Conservation (phyloP, 2,888 invertebrate genomes). For the Hirtodrosophila duncani region DNA sequence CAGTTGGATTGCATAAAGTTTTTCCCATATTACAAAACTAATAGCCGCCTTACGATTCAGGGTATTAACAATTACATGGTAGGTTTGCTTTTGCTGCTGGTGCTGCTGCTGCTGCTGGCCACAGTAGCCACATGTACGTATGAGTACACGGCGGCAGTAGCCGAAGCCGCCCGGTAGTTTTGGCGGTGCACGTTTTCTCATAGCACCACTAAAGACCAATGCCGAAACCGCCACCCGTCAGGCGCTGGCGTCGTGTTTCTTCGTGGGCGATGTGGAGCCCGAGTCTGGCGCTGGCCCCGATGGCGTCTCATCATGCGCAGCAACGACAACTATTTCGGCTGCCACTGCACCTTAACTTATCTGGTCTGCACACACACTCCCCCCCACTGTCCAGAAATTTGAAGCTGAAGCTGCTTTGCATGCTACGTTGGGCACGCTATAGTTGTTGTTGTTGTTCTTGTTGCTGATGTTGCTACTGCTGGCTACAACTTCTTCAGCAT, state of each 20-base stretch:
- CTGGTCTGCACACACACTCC: constrained; percentile 4
- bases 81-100: constrained; percentile 2
- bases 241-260: constrained; percentile 68
- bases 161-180: constrained; percentile 19
- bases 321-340: constrained; percentile 63
- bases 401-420: constrained; percentile 62
- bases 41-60: no score
- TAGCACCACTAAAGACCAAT: constrained; percentile 28
- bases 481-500: constrained; percentile 70
- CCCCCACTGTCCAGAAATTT: constrained; percentile 1
- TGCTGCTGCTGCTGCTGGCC: constrained; percentile 25
- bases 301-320: constrained; percentile 5
- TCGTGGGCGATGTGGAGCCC: constrained; percentile 64
- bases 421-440: constrained; percentile 64
- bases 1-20: no score
- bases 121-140: constrained; percentile 21
- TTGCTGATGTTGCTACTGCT: constrained; percentile 27
- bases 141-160: constrained; percentile 24
- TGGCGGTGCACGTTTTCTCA: constrained; percentile 59
- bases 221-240: constrained; percentile 39
- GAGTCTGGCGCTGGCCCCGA: no score
- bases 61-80: constrained; percentile 15
- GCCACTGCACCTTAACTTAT: constrained; percentile 48
- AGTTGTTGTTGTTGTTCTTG: constrained; percentile 51
- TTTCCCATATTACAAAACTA: no score